phyloP scores from a whole-genome alignment of 2,888 invertebrate genomes.

The Callimorpha dominula region DNA sequence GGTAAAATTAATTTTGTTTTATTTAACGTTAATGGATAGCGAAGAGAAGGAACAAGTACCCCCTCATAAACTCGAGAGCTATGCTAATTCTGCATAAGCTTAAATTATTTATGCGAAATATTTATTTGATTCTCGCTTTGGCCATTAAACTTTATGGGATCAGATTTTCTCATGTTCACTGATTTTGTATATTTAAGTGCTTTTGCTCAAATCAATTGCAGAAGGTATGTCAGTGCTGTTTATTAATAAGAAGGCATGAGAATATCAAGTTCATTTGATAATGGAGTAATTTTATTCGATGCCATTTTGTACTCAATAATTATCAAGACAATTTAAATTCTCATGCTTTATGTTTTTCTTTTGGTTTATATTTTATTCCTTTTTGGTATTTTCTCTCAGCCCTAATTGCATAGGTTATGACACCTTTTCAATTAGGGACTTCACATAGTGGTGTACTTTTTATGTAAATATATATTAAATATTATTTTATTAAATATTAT shows the following conservation, averaged over 20 bases:
- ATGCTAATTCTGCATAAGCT: constrained; percentile 40
- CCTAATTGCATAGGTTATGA: no score
- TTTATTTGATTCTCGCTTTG: constrained; percentile 42
- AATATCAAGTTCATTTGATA: no score
- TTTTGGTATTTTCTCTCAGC: no score
- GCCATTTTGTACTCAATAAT: no score
- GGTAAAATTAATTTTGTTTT: constrained; percentile 54
- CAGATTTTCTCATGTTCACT: constrained; percentile 34
- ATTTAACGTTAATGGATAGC: constrained; percentile 45
- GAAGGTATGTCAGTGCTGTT: neutral
- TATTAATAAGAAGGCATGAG: neutral
- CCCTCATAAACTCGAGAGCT: constrained; percentile 28
- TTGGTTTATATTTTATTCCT: no score
- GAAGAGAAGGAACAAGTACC: constrained; percentile 21
- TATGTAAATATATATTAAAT: no score
- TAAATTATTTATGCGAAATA: constrained; percentile 39
- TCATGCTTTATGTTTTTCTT: no score
- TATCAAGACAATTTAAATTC: no score
- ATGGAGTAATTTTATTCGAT: no score
- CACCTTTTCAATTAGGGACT: no score
- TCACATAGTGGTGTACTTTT: no score
- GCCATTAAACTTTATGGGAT: constrained; percentile 37
- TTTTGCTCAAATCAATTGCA: neutral
- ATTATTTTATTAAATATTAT: no score
- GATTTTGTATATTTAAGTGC: constrained; percentile 23